Conservation (phyloP, 2,797 vertebrate species). For the Sebastes variabilis region DNA sequence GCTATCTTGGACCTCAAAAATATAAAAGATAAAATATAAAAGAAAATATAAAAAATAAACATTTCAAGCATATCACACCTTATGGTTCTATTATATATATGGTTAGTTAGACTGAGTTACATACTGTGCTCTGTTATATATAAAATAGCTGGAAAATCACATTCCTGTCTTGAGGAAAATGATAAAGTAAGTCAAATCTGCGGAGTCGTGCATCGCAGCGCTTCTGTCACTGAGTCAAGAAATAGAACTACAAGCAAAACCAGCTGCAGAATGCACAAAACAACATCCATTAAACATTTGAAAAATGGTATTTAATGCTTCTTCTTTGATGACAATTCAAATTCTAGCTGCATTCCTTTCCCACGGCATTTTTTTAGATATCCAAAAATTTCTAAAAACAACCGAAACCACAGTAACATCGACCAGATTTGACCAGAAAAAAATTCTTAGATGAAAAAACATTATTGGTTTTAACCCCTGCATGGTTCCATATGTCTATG, state of each 20-base stretch:
- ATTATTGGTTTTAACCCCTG: constrained; percentile 60
- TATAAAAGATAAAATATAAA: no score
- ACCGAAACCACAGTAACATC: constrained; percentile 68
- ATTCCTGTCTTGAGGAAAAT: not conserved
- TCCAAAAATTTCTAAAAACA: constrained; percentile 54
- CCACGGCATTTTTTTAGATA: constrained; percentile 62
- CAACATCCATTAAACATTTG: constrained; percentile 26
- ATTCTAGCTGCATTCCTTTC: constrained; percentile 69
- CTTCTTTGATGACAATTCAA: constrained; percentile 42
- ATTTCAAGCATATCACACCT: not conserved
- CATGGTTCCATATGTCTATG: constrained; percentile 64
- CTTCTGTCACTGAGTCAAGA: not conserved
- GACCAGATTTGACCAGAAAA: constrained; percentile 58
- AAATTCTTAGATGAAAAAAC: constrained; percentile 39
- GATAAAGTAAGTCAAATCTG: not conserved
- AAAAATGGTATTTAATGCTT: constrained; percentile 33
- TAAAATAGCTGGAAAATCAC: not conserved
- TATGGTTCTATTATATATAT: not conserved
- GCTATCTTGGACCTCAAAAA: no score
- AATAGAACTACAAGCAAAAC: not conserved
- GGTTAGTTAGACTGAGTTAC: not conserved
- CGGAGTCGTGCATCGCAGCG: not conserved
- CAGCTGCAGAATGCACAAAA: constrained; percentile 24
- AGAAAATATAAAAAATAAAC: no score
- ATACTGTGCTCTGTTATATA: not conserved